Percentiles rank a stretch among this genome's conserved stretches.
Evolutionary conservation across 2,113 vertebrate genomes (phyloP).

Genomic region (Ictalurus punctatus): DNA sequence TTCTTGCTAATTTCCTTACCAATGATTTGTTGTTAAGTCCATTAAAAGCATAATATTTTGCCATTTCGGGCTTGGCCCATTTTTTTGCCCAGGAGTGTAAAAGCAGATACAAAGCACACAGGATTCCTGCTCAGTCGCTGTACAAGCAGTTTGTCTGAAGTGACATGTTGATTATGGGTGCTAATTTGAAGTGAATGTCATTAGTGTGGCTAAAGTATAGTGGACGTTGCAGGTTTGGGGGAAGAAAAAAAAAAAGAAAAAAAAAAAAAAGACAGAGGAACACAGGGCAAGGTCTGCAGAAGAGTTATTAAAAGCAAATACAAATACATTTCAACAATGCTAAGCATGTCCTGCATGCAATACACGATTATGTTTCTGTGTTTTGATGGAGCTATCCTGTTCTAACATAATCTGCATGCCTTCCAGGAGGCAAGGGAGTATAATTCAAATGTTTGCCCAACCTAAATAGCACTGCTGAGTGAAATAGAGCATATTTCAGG

Average conservation of each 20-base stretch:
- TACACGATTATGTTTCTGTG: neutral
- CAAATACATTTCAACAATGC: neutral
- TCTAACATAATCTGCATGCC: slow-evolving; percentile 13
- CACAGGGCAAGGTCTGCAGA: neutral
- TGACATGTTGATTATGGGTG: neutral
- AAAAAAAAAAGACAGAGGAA: neutral
- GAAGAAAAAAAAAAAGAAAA: neutral
- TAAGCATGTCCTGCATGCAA: neutral
- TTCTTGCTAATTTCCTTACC: too few relatives aligned
- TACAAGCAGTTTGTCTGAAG: neutral
- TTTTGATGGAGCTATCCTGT: neutral
- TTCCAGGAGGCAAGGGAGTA: slow-evolving; percentile 5
- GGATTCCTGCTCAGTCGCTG: neutral
- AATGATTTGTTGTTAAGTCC: too few relatives aligned
- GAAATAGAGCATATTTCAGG: neutral
- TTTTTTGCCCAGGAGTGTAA: neutral
- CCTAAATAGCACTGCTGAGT: slow-evolving; percentile 32
- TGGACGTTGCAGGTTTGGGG: neutral
- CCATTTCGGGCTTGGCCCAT: too few relatives aligned
- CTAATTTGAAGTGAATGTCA: neutral
- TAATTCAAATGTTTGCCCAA: slow-evolving; percentile 32
- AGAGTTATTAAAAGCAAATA: neutral
- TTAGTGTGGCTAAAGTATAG: neutral
- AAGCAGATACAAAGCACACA: neutral
- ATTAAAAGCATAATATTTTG: too few relatives aligned